Evolutionary conservation across 2,113 vertebrate species (phyloP).

Genomic region (Typhlomys cinereus): DNA sequence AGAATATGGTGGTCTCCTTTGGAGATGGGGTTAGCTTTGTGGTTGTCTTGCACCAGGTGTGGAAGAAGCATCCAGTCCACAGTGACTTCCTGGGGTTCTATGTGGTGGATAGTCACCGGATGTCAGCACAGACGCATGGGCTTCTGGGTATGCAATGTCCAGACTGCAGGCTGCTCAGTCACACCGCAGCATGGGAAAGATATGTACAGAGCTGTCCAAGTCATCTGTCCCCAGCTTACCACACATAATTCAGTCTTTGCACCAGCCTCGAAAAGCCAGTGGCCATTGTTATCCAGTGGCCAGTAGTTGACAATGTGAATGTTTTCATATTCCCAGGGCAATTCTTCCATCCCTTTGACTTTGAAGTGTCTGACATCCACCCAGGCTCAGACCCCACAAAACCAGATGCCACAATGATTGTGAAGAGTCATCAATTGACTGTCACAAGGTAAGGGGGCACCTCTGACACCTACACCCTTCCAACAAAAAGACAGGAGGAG

Average conservation of each 20-base stretch:
- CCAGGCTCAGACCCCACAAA: conserved; percentile 90
- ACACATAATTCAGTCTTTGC: not conserved
- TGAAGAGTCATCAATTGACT: conserved; percentile 91
- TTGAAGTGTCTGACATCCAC: conserved; percentile 90
- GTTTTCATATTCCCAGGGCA: conserved; percentile 89
- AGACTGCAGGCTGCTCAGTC: not conserved
- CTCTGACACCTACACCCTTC: not conserved
- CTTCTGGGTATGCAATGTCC: conserved; percentile 90
- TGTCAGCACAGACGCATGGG: conserved; percentile 92
- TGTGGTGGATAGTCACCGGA: conserved; percentile 88
- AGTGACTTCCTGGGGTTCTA: conserved; percentile 95
- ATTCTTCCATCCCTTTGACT: conserved; percentile 92
- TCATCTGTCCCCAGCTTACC: not conserved
- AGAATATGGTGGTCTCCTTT: conserved; percentile 88
- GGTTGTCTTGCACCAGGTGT: conserved; percentile 93
- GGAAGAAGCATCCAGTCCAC: conserved; percentile 91
- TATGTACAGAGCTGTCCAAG: not conserved
- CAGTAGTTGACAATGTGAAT: not conserved
- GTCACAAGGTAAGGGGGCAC: conserved; percentile 92
- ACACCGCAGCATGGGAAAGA: not conserved
- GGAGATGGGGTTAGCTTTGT: conserved; percentile 91
- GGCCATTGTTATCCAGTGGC: not conserved
- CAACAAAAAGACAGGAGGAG: not conserved
- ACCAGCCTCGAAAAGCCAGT: not conserved
- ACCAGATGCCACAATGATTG: conserved; percentile 93